Percentiles rank a stretch among this genome's conserved stretches.
These are phyloP conservation scores for Zaprionus obscuricornis DNA, from an alignment of 2,888 invertebrate genomes.

Conservation along the genomic window DNA sequence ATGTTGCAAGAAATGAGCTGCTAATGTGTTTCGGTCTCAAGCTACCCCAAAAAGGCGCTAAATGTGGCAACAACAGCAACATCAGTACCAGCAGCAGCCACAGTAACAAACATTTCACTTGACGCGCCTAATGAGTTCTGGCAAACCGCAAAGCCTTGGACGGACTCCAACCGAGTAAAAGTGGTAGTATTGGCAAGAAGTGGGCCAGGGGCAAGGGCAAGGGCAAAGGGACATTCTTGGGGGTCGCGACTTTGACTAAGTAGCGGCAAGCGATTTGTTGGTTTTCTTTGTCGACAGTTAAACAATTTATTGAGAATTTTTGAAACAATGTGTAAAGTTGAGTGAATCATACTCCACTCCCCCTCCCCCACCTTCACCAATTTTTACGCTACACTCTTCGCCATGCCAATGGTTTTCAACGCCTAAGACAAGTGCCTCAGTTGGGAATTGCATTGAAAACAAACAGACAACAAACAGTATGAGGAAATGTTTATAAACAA, in stretches of 20 bases:
- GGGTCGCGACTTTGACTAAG: slow-evolving; percentile 57
- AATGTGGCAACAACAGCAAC: slow-evolving; percentile 42
- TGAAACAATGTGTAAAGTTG: slow-evolving; percentile 5
- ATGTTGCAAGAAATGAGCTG: slow-evolving; percentile 71
- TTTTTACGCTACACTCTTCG: no score
- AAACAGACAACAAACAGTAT: slow-evolving; percentile 50
- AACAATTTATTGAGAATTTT: slow-evolving; percentile 65
- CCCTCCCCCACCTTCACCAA: background rate
- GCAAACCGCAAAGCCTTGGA: slow-evolving; percentile 28
- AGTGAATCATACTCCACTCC: background rate
- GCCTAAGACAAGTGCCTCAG: slow-evolving; percentile 35
- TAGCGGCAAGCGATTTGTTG: slow-evolving; percentile 35
- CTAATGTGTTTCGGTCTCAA: slow-evolving; percentile 63
- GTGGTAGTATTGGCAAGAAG: no score
- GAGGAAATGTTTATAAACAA: slow-evolving; percentile 70
- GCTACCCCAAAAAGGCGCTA: slow-evolving; percentile 40
- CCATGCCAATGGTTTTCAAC: slow-evolving; percentile 41
- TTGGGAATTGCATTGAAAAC: slow-evolving; percentile 69
- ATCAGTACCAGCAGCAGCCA: slow-evolving; percentile 13
- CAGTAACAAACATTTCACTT: slow-evolving; percentile 67
- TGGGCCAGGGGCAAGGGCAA: background rate
- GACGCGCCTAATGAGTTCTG: slow-evolving; percentile 73
- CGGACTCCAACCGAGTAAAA: background rate
- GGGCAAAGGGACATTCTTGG: background rate
- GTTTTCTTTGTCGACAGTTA: slow-evolving; percentile 35